Evolutionary conservation across 2,888 invertebrate genomes (phyloP).

Genomic region (Lasioglossum pauxillum): DNA sequence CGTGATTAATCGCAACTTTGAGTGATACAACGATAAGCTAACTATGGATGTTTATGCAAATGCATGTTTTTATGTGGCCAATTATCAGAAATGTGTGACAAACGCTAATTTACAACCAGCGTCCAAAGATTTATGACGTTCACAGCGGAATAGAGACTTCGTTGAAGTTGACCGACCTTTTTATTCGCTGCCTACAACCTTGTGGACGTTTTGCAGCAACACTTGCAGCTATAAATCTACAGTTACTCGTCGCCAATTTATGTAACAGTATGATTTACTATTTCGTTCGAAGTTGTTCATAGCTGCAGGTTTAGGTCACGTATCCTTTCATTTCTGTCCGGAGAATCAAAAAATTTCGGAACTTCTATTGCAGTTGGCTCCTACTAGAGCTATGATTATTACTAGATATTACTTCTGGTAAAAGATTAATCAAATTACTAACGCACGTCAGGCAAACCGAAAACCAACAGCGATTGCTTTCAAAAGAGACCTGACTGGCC

Average conservation of each 20-base stretch:
- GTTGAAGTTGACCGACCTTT: neutral
- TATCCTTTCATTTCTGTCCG: neutral
- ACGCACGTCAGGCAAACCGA: neutral
- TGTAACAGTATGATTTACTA: neutral
- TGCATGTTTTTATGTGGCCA: neutral
- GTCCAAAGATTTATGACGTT: neutral
- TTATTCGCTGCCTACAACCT: neutral
- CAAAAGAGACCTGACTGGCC: too few species aligned
- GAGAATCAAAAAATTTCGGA: neutral
- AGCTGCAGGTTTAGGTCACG: neutral
- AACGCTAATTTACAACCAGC: neutral
- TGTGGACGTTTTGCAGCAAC: neutral
- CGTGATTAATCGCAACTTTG: neutral
- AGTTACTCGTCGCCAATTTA: neutral
- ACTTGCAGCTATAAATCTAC: neutral
- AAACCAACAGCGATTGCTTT: neutral
- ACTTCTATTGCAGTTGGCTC: neutral
- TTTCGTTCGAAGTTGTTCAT: neutral
- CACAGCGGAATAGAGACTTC: neutral
- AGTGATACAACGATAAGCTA: neutral
- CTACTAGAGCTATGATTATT: too few species aligned
- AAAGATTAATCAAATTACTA: conserved; percentile 14
- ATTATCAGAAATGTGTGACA: neutral
- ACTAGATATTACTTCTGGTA: neutral
- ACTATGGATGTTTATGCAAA: neutral